A percentile compares a stretch with the other conserved stretches of the same genome.
phyloP scores from a whole-genome alignment of 1,140 invertebrate species.

The Drosophila ohnishii region DNA sequence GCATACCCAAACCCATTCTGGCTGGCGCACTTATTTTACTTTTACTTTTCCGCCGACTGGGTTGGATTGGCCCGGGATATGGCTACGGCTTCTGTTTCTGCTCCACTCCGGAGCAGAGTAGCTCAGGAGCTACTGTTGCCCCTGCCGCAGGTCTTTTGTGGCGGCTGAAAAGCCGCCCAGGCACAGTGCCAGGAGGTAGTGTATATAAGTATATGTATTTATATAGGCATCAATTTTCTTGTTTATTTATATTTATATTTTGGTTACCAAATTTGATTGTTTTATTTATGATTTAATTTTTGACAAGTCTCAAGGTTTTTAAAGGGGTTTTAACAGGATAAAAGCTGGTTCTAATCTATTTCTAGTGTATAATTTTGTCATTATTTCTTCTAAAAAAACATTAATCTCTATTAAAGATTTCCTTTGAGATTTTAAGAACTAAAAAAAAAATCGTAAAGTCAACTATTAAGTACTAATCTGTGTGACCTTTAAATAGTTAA shows the following conservation, averaged over 20 bases:
- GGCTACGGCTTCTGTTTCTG: constrained; percentile 42
- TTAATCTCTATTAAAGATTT: background rate
- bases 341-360: too few species aligned
- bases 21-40: constrained; percentile 65
- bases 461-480: background rate
- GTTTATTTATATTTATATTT: too few species aligned
- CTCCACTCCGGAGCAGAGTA: constrained; percentile 10
- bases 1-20: constrained; percentile 41
- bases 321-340: too few species aligned
- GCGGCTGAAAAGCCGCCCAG: constrained; percentile 16
- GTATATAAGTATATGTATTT: too few species aligned
- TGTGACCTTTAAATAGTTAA: constrained; percentile 12
- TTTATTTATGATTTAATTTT: too few species aligned
- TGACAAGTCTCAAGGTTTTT: too few species aligned
- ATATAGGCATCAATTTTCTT: too few species aligned
- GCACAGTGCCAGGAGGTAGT: constrained; percentile 29
- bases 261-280: too few species aligned
- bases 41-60: constrained; percentile 67
- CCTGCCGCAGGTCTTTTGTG: constrained; percentile 26
- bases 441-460: too few species aligned
- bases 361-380: too few species aligned
- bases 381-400: background rate
- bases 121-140: constrained; percentile 27
- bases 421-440: background rate
- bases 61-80: constrained; percentile 22